Evolutionary conservation across 2,888 invertebrate species (phyloP).

Genomic region (Ochropleura plecta): DNA sequence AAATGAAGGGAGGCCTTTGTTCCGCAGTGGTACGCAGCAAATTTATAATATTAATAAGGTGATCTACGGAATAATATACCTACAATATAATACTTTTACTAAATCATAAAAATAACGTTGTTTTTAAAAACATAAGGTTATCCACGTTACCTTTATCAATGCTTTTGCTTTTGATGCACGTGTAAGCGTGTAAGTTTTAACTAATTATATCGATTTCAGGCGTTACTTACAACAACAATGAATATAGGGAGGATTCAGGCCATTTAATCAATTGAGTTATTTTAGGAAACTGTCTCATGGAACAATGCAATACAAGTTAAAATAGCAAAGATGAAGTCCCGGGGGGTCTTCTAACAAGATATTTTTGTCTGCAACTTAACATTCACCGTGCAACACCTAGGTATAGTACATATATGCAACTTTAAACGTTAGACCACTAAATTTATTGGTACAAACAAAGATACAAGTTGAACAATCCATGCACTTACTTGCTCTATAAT

Average conservation of each 20-base stretch:
- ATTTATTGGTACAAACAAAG: background rate
- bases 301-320: constrained; percentile 7
- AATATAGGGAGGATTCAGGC: no score
- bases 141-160: background rate
- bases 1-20: no score
- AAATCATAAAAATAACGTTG: background rate
- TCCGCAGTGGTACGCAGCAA: no score
- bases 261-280: background rate
- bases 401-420: background rate
- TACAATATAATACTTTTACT: background rate
- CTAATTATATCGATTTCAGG: no score
- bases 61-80: background rate
- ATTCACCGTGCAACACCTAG: background rate
- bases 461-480: background rate
- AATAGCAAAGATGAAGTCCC: background rate
- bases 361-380: constrained; percentile 29
- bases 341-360: constrained; percentile 28
- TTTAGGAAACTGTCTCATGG: background rate
- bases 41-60: background rate
- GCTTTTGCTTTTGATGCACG: background rate
- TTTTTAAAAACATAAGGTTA: constrained; percentile 6
- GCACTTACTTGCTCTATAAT: background rate
- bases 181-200: background rate
- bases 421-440: background rate
- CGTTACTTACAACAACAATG: background rate